These are phyloP conservation scores for Electrona antarctica DNA, from an alignment of 2,113 vertebrate species.

Conservation along the genomic window DNA sequence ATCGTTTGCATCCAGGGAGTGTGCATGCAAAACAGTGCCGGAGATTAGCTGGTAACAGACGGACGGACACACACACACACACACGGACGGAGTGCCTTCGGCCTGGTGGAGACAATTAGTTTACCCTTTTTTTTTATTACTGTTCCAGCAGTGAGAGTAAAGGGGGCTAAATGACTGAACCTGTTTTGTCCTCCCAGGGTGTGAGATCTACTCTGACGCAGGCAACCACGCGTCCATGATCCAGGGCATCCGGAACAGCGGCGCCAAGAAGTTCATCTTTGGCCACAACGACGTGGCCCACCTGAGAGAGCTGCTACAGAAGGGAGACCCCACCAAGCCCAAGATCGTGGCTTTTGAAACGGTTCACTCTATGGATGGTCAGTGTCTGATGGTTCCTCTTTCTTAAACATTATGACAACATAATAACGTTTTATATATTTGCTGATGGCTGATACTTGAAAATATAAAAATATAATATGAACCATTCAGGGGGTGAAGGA, in stretches of 20 bases:
- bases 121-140: neutral
- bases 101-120: no score
- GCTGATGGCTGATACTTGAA: neutral
- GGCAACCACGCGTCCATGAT: slow-evolving; percentile 99
- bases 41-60: no score
- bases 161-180: neutral
- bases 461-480: no score
- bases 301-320: slow-evolving; percentile 83
- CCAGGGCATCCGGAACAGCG: slow-evolving; percentile 92
- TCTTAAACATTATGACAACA: neutral
- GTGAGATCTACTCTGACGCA: slow-evolving; percentile 96
- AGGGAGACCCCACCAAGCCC: slow-evolving; percentile 85
- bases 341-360: slow-evolving; percentile 99
- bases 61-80: no score
- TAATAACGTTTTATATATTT: neutral
- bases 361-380: slow-evolving; percentile 98
- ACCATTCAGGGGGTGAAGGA: no score
- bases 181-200: slow-evolving; percentile 76
- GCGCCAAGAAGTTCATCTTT: slow-evolving; percentile 92
- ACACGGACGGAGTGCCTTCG: no score
- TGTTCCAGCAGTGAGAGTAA: neutral
- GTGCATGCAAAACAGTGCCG: no score
- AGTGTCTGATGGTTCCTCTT: slow-evolving; percentile 46
- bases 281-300: slow-evolving; percentile 91
- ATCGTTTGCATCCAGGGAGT: no score